Percentiles rank a stretch among this genome's conserved stretches.
Conservation (phyloP, 2,797 vertebrate genomes). For the Apogon hyalosoma region DNA sequence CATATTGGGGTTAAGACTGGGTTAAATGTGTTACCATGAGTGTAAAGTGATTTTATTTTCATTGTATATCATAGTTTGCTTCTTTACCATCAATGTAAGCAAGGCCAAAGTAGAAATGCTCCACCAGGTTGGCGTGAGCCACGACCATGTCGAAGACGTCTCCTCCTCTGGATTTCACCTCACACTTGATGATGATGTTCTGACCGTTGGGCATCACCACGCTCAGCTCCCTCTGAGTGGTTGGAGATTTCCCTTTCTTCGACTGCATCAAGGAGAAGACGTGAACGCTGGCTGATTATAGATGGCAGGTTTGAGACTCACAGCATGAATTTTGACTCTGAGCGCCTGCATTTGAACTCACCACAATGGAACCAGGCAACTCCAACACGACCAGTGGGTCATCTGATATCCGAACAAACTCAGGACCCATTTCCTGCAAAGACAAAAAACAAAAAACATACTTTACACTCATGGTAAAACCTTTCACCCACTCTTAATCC, state of each 20-base stretch:
- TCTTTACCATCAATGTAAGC: slow-evolving; percentile 88
- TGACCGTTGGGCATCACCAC: slow-evolving; percentile 91
- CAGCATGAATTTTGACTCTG: too few species aligned
- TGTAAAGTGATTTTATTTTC: too few species aligned
- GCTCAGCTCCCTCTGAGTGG: slow-evolving; percentile 86
- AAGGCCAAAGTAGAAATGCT: slow-evolving; percentile 92
- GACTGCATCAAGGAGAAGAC: slow-evolving; percentile 68
- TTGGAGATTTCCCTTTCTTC: slow-evolving; percentile 88
- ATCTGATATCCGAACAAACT: slow-evolving; percentile 87
- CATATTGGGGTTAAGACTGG: too few species aligned
- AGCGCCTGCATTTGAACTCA: slow-evolving; percentile 72
- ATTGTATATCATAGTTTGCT: background rate
- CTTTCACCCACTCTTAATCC: too few species aligned
- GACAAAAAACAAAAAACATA: background rate
- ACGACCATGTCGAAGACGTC: slow-evolving; percentile 89
- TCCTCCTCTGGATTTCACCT: slow-evolving; percentile 86
- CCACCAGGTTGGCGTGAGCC: slow-evolving; percentile 87
- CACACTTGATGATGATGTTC: slow-evolving; percentile 90
- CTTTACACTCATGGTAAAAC: too few species aligned
- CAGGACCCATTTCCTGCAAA: slow-evolving; percentile 86
- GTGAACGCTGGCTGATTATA: background rate
- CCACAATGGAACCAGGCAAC: slow-evolving; percentile 90
- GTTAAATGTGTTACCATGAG: too few species aligned
- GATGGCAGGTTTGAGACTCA: background rate
- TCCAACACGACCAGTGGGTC: slow-evolving; percentile 87